Base-by-base conservation (phyloP, 2,888 invertebrate genomes). In the Icerya purchasi region DNA sequence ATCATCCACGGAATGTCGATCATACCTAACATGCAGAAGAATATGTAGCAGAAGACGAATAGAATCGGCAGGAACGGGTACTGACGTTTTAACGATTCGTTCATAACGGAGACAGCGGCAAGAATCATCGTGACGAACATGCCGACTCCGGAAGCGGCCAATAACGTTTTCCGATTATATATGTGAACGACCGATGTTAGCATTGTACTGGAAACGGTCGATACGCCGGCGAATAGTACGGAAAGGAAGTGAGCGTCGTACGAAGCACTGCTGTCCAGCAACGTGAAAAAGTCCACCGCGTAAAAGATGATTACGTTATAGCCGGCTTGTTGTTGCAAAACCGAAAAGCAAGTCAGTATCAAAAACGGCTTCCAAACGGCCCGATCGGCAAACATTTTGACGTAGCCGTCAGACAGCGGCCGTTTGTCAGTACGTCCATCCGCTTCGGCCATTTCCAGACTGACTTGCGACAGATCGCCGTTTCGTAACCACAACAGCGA, bases 1-100 rank as follows among this genome's bases (percentile, higher is more conserved):
- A 84, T 79, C 24, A 84, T 79, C 82, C 83, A 84, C 0, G 84
- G 84, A 2, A 84, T 72, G 23, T 83, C 83, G 0, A 83, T 69
- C 69, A 81, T 83, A 0, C 84, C 84, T 1, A 83, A 75, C 83
- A 83, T 84, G 62, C 82, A 82, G 66, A 80, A 80, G 0, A 79
- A 78, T 0, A 84, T 83, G 68, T 83, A 83, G n/a, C 78, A 72
- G 22, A 82, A 71, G 0, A 84, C 74, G 64, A 82, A 81, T 0
- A 79, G 72, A 1, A 83, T 67, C 23, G 76, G 76, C 14, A 76
- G 64, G 66, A 72, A 71, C 0, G 72, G 65, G 19, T 69, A 65
- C 1, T 66, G 67, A 2, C 67, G 63, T 52, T 69, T 65, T 1
- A 63, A 60, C 0, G 68, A 58, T 56, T 69, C 63, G 1, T 70